Evolutionary conservation across 2,113 vertebrate genomes (phyloP), one percentile per base, ranked within the genome.

Genomic region (Polypterus senegalus): DNA sequence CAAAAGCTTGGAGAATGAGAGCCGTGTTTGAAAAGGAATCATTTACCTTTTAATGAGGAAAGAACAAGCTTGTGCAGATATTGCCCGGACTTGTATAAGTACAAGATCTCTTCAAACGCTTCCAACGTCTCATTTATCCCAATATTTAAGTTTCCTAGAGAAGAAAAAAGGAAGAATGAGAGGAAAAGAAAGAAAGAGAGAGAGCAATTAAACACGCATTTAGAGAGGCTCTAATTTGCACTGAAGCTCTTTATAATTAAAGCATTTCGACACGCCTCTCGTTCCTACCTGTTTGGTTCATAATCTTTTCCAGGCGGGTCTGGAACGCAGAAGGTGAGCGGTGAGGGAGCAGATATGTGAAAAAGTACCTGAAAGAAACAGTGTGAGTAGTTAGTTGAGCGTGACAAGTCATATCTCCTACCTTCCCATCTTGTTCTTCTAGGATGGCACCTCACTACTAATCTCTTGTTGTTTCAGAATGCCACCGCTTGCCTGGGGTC

Each of bases 331-430:
- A 64, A 11, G 91, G 92, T 57, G 92, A 87, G 60, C 89, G 88
- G 71, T 95, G 87, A 63, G 92, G 92, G 72, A 95, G 79, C 70
- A 95, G 86, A 77, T 95, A 95, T 47, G 86, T 93, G 81, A 94
- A 93, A 71, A 95, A 95, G 83, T 90, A 95, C 73, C 92, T 94
- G 79, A 58, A 70, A 74, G 76, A 69, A 63, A 73, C 27, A 27
- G 27, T 27, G 27, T 27, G 27, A 27, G 27, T 27, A 27, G 27
- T 27, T 27, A 27, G 27, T 27, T 27, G 27, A 27, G 2, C 27
- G 27, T 27, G 27, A 27, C 27, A 27, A 27, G 27, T 27, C 27
- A 27, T 27, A 27, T 27, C 27, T 27, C 27, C 27, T 27, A 27
- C 27, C 27, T 27, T 27, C 27, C 27, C 27, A 27, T 27, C 27